Base-by-base conservation (phyloP, 64 coral and sea anemone genomes). In the Pocillopora damicornis region DNA sequence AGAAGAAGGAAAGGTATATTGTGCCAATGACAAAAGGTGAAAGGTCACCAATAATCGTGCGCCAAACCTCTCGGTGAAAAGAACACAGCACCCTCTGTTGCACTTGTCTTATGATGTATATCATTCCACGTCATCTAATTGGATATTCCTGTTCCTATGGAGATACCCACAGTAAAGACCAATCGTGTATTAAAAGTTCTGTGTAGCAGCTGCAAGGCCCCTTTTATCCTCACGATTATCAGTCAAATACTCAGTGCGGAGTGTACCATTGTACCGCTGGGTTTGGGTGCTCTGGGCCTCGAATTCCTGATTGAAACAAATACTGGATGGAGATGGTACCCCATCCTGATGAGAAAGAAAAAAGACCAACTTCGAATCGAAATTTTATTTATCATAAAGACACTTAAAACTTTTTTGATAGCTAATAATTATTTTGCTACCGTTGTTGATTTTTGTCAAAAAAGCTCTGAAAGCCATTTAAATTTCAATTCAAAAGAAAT, bases 271-370 rank as follows among this genome's bases (percentile, higher is more conserved):
- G 13, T 68, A 72, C 64, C 12, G 37, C 13, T 11, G 30, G 65
- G 13, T 86, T 58, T 11, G 61, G 65, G 30, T 86, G 83, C 58
- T 67, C 61, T 13, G 13, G 8, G 45, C 67, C 88, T 67, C 81
- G 88, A 58, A 11, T 89, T 63, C 88, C 88, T 7, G 62, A 37
- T 15, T 62, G 77, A 89, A 89, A 89, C 2, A 11, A 25, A 38
- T 89, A 89, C 25, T 81, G 42, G 20, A 89, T 61, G 20, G 15
- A 13, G 6, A 89, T 74, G 58, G 88, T 89, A 4, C 12, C 51
- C 72, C 76, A 81, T 3, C 63, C 69, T n/a, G 66, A 77, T 36
- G 34, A 60, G 34, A 68, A 10, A 35, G n/a, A n/a, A 30, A 78
- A 16, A 13, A 15, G 20, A 76, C 59, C 12, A 1, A 63, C 61